These are phyloP conservation scores for Tinamus guttatus DNA, from an alignment of 2,113 vertebrate species.

Conservation along the genomic window DNA sequence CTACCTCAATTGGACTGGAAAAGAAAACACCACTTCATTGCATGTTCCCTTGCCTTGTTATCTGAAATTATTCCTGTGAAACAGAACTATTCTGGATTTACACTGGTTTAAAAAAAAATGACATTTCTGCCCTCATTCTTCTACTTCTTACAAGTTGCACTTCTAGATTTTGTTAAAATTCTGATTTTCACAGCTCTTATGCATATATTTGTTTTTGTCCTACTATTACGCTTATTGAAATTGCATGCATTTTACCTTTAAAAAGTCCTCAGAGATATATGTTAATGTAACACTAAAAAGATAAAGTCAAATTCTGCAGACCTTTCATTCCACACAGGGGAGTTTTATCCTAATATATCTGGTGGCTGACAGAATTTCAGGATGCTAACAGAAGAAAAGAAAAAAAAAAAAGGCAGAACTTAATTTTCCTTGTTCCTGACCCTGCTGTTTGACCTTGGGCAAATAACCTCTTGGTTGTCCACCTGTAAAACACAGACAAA, in stretches of 20 bases:
- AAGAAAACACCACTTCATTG: neutral
- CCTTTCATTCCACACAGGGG: neutral
- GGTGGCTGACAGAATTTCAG: conserved; percentile 1
- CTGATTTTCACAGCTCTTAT: neutral
- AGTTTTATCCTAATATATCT: neutral
- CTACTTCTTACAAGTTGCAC: neutral
- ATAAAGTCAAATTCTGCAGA: neutral
- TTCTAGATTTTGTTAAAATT: neutral
- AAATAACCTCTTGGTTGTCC: conserved; percentile 44
- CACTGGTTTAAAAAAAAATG: neutral
- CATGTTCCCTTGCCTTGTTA: neutral
- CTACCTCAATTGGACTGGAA: neutral
- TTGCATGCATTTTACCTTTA: neutral
- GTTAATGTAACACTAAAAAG: neutral
- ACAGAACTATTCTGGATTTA: neutral
- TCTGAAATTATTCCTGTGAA: neutral
- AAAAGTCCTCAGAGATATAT: neutral
- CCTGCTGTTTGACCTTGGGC: conserved; percentile 29
- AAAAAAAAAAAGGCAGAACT: neutral
- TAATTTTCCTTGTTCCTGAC: neutral
- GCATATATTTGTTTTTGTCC: neutral
- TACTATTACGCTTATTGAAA: neutral
- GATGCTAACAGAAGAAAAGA: neutral
- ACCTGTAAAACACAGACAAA: conserved; percentile 27
- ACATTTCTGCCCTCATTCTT: neutral